phyloP scores from a whole-genome alignment of 2,797 vertebrate species.

The Chiloscyllium punctatum region DNA sequence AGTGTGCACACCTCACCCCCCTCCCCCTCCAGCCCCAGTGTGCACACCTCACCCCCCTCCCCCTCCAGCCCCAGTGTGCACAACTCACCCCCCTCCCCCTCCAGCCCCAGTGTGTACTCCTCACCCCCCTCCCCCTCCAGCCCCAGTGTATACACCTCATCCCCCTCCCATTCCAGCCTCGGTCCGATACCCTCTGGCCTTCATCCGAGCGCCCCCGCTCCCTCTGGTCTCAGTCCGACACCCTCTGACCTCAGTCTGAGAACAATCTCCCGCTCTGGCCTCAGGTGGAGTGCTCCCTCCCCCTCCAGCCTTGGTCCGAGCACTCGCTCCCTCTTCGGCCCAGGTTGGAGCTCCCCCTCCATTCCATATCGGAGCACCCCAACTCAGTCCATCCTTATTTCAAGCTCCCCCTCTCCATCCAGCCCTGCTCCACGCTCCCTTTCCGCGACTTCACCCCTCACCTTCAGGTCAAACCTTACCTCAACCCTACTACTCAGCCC shows the following conservation, averaged over 20 bases:
- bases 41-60: too few relatives aligned
- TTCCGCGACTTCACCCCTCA: too few relatives aligned
- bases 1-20: background rate
- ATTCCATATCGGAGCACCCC: accelerated
- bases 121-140: accelerated
- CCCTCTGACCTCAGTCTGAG: background rate
- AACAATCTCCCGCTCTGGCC: too few relatives aligned
- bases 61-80: too few relatives aligned
- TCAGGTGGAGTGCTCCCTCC: accelerated
- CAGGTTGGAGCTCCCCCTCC: background rate
- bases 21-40: too few relatives aligned
- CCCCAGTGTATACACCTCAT: background rate
- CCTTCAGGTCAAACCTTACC: background rate
- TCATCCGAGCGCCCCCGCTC: accelerated
- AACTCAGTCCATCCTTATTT: too few relatives aligned
- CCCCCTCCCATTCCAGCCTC: accelerated
- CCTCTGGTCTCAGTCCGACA: background rate
- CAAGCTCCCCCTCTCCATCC: background rate
- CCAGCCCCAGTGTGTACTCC: background rate
- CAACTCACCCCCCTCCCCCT: background rate
- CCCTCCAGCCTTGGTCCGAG: too few relatives aligned
- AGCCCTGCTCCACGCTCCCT: background rate
- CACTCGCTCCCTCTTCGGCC: accelerated
- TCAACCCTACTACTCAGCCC: background rate
- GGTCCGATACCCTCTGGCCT: accelerated